phyloP scores from a whole-genome alignment of 2,797 vertebrate species.

The Cygnus olor region DNA sequence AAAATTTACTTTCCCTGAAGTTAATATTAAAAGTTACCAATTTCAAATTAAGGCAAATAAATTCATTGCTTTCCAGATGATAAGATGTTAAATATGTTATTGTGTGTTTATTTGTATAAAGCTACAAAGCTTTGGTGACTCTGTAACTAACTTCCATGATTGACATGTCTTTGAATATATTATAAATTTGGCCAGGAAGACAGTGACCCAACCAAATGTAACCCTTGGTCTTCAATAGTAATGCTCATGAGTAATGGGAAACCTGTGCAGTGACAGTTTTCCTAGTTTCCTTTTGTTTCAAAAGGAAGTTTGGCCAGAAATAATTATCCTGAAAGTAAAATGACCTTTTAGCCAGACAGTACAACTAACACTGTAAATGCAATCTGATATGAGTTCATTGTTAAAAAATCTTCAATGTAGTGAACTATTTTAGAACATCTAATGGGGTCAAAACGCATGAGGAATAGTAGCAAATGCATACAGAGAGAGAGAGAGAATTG shows the following conservation, averaged over 20 bases:
- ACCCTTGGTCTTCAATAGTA: background rate
- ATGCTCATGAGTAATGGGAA: background rate
- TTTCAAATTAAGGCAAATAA: background rate
- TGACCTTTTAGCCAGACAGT: background rate
- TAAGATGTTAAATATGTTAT: background rate
- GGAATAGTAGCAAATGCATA: background rate
- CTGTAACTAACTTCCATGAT: background rate
- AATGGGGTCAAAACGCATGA: background rate
- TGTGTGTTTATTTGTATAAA: background rate
- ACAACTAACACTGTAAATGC: background rate
- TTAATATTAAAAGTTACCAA: background rate
- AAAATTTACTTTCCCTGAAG: background rate
- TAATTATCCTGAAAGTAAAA: background rate
- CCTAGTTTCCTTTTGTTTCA: background rate
- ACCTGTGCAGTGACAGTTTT: background rate
- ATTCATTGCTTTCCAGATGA: background rate
- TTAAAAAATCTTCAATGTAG: background rate
- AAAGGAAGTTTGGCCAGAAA: background rate
- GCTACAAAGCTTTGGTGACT: background rate
- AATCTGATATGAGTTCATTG: accelerated
- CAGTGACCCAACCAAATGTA: background rate
- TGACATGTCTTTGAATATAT: background rate
- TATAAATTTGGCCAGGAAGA: background rate
- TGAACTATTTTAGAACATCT: background rate
- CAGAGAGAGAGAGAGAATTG: background rate